Evolutionary conservation across 2,888 invertebrate genomes (phyloP).

Genomic region (Girardia tigrina): DNA sequence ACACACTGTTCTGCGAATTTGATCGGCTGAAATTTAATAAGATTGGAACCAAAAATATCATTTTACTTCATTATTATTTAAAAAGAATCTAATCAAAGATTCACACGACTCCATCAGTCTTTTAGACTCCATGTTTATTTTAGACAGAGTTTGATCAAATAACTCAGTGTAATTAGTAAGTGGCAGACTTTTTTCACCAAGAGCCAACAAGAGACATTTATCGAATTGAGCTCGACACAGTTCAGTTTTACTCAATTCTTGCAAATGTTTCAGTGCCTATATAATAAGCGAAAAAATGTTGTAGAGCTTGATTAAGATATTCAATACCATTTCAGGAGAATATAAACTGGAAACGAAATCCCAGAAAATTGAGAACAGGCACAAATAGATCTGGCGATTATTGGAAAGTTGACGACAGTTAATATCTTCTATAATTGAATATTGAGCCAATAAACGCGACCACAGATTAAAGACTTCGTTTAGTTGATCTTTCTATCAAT

Average conservation of each 20-base stretch:
- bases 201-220: neutral
- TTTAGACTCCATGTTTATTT: neutral
- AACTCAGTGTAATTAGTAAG: neutral
- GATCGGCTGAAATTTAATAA: neutral
- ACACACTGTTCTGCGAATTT: neutral
- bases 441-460: neutral
- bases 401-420: neutral
- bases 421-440: neutral
- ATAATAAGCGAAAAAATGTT: too few relatives aligned
- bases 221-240: conserved; percentile 2
- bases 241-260: neutral
- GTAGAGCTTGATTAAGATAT: too few relatives aligned
- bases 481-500: neutral
- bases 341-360: neutral
- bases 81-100: conserved; percentile 1
- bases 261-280: conserved; percentile 10
- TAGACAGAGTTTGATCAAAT: neutral
- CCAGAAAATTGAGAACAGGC: neutral
- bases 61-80: conserved; percentile 12
- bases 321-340: neutral
- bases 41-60: neutral
- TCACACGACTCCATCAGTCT: neutral
- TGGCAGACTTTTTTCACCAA: neutral
- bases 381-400: neutral
- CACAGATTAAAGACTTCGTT: neutral